phyloP scores from a whole-genome alignment of 2,113 vertebrate species.

The Coregonus clupeaformis region DNA sequence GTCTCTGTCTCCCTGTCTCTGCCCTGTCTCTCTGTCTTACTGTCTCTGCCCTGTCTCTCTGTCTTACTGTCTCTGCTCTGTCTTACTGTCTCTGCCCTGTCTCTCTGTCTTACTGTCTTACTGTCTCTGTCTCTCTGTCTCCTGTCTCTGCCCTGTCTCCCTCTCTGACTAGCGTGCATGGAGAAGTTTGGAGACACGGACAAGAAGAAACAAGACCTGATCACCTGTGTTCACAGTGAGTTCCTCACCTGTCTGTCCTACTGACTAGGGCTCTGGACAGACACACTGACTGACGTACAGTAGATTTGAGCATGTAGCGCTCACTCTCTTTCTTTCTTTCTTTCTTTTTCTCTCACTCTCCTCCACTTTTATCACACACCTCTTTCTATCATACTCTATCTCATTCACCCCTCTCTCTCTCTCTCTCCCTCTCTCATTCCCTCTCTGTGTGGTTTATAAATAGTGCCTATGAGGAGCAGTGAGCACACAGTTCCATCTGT shows the following conservation, averaged over 20 bases:
- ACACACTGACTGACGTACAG: too few relatives aligned
- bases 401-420: not conserved
- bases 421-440: not conserved
- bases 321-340: not conserved
- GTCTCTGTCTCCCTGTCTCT: too few relatives aligned
- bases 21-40: too few relatives aligned
- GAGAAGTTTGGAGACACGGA: conserved; percentile 77
- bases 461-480: conserved; percentile 15
- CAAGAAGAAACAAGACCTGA: conserved; percentile 79
- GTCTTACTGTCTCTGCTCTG: not conserved
- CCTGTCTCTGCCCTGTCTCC: not conserved
- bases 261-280: not conserved
- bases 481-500: not conserved
- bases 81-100: not conserved
- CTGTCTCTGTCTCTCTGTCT: not conserved
- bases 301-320: too few relatives aligned
- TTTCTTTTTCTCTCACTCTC: conserved; percentile 7
- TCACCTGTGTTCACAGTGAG: conserved; percentile 94
- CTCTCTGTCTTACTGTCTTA: too few relatives aligned
- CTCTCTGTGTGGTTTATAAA: conserved; percentile 13
- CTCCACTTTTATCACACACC: not conserved
- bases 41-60: conserved; percentile 3
- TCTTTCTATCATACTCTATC: not conserved
- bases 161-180: conserved; percentile 77
- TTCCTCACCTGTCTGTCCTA: conserved; percentile 21